Evolutionary conservation across 2,113 vertebrate genomes (phyloP).

Genomic region (Sapajus apella): DNA sequence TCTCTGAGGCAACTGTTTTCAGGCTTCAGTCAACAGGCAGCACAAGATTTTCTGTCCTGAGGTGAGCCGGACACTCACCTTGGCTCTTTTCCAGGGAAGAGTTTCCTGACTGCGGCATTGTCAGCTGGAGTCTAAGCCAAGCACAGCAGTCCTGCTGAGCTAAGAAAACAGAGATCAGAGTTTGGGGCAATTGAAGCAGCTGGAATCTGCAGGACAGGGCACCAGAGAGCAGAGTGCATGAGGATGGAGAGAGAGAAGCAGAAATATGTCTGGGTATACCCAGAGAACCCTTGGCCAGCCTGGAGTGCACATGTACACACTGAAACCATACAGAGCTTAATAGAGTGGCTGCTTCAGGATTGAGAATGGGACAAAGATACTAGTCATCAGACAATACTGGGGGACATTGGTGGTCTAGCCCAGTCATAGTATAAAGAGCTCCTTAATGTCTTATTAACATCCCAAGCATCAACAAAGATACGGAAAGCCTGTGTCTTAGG

Average conservation of each 20-base stretch:
- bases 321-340: not conserved
- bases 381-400: not conserved
- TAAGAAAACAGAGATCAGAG: constrained; percentile 1
- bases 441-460: not conserved
- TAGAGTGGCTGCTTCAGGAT: not conserved
- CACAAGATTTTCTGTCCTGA: not conserved
- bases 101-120: not conserved
- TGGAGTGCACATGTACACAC: not conserved
- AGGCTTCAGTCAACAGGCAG: not conserved
- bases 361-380: not conserved
- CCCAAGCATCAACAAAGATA: not conserved
- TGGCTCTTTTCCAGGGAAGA: not conserved
- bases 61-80: not conserved
- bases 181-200: not conserved
- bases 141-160: constrained; percentile 17
- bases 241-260: not conserved
- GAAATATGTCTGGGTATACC: not conserved
- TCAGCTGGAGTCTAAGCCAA: not conserved
- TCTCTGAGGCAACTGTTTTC: not conserved
- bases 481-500: not conserved
- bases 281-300: not conserved
- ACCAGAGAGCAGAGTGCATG: too few species aligned
- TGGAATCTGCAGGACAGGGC: not conserved
- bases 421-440: not conserved
- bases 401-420: not conserved